These are phyloP conservation scores for Acrocephalus kingi DNA, from an alignment of 2,113 vertebrate genomes.

Conservation along the genomic window DNA sequence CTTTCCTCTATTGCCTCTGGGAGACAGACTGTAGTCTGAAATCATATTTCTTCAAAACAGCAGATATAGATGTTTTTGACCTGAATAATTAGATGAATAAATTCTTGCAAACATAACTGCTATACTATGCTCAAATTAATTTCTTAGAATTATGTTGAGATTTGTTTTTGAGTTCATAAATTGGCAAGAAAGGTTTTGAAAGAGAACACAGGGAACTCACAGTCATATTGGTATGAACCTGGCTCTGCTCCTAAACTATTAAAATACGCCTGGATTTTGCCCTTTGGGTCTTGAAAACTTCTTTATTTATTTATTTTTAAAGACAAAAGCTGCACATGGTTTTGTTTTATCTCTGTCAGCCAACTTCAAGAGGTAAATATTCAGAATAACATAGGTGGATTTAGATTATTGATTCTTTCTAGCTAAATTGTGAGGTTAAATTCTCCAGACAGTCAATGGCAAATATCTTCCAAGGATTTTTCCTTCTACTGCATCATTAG, in stretches of 20 bases:
- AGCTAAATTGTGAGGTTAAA: not conserved
- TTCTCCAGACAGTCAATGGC: not conserved
- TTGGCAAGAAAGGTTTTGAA: not conserved
- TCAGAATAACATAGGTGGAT: not conserved
- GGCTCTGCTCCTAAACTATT: not conserved
- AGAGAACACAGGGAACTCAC: not conserved
- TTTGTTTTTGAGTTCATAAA: not conserved
- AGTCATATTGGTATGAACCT: not conserved
- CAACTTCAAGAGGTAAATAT: not conserved
- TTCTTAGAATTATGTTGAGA: not conserved
- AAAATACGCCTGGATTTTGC: slow-evolving; percentile 17
- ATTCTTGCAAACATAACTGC: not conserved
- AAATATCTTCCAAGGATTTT: not conserved
- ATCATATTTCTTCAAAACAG: not conserved
- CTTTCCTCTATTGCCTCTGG: not conserved
- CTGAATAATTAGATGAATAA: not conserved
- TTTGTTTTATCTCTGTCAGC: slow-evolving; percentile 2
- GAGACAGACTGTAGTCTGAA: not conserved
- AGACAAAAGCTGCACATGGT: not conserved
- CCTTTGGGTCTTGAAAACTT: not conserved
- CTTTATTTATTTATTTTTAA: not conserved
- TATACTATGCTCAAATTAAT: not conserved
- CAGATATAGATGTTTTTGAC: not conserved
- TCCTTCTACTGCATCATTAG: not conserved
- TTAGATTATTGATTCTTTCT: not conserved